Base-by-base conservation (phyloP, 2,113 vertebrate species). In the Empidonax traillii region DNA sequence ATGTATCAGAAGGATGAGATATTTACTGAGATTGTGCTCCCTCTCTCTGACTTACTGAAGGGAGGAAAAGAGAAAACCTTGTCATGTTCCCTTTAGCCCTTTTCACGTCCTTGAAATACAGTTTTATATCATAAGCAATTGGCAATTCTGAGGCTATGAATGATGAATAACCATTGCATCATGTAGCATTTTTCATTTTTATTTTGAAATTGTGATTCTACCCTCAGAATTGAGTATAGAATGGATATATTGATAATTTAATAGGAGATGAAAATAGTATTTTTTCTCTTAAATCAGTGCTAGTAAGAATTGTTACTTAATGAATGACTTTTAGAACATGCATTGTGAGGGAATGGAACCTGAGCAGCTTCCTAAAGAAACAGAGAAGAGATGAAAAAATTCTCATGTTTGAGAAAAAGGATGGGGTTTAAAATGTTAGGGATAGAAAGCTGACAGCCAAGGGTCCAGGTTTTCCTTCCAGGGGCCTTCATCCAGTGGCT, bases 151-250 rank as follows among this genome's bases (percentile, higher is more conserved):
- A 10, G 10, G 72, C 87, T 96, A 55, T 46, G 80, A 95, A 68
- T 44, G 80, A 87, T 33, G 69, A 95, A 92, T 95, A 96, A 96
- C 58, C 10, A 35, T 65, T 93, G 53, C 39, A 93, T 89, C 84
- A 49, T 84, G 78, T 94, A 97, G 56, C 25, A 35, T 82, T 97
- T 97, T 96, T 96, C 89, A 63, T 93, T 97, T 96, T 88, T 71
- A 49, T 78, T 94, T 71, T 39, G 37, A 65, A 93, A 80, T 92
- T 92, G 93, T 91, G 76, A 93, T 90, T 85, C 69, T 65, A 25
- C 18, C 33, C 85, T 75, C 66, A 72, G 63, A 85, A 83, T 10
- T 39, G 73, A 93, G 56, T 81, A 79, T 63, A 75, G 53, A 87
- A 94, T 44, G 30, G 53, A 80, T 80, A 37, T 41, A 76, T 12